Evolutionary conservation across 1,140 invertebrate species (phyloP).

Genomic region (Ceratosolen solmsi): DNA sequence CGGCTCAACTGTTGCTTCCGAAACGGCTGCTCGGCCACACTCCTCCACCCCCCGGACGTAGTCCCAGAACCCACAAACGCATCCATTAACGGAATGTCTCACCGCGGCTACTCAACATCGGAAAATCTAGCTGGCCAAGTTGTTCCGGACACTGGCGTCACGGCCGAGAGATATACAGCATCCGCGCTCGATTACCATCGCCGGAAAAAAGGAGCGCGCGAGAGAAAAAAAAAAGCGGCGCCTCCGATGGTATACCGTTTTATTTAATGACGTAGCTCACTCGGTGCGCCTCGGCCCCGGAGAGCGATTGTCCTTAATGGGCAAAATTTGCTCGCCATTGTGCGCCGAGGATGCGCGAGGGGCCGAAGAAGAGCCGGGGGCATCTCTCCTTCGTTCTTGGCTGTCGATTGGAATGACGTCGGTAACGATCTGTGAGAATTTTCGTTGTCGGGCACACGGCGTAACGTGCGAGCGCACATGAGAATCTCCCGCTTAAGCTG

Average conservation of each 20-base stretch:
- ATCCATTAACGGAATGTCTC: background rate
- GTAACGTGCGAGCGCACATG: too few relatives aligned
- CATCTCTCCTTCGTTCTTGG: too few relatives aligned
- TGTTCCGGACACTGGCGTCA: background rate
- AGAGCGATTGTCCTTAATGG: background rate
- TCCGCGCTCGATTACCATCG: background rate
- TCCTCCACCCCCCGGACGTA: background rate
- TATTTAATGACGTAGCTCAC: constrained; percentile 29
- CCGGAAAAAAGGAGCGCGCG: background rate
- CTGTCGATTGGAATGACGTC: background rate
- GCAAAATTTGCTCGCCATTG: constrained; percentile 3
- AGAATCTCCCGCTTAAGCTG: too few relatives aligned
- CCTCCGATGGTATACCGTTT: constrained; percentile 27
- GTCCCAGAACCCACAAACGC: too few relatives aligned
- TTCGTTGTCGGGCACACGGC: background rate
- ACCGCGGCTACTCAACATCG: too few relatives aligned
- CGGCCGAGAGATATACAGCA: background rate
- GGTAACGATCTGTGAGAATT: constrained; percentile 1
- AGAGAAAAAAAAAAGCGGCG: background rate
- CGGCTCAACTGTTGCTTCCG: background rate
- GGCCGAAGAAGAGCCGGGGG: too few relatives aligned
- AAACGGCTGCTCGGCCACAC: background rate
- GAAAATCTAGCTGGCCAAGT: too few relatives aligned
- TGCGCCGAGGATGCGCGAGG: background rate
- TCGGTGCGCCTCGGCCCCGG: background rate